Base-by-base conservation (phyloP, 2,113 vertebrate genomes). In the Archilochus colubris region DNA sequence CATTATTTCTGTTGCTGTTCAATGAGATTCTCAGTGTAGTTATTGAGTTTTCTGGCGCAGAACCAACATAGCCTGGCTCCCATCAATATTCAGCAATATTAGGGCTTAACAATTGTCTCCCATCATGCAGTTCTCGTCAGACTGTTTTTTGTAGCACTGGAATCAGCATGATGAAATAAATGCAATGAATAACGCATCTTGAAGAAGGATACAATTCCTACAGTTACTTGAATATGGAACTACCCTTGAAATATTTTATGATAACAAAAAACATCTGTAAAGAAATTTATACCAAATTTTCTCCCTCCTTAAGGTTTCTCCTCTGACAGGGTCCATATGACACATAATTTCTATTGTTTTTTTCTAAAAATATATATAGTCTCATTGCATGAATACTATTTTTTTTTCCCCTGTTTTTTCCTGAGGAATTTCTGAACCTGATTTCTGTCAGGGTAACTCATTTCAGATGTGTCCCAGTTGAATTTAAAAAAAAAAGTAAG, bases 381-480 rank as follows among this genome's bases (percentile, higher is more conserved):
- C 61, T 88, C 5, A 58, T 54, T 95, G 88, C 86, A 89, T 79
- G 23, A 85, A 76, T 83, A 72, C 50, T 62, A 58, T 61, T 72
- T 46, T 33, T 33, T 33, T 79, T 23, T 30, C 3, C 30, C 46
- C 54, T 5, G 2, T 44, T 69, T 95, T 93, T 89, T 94, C 57
- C 43, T 91, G 22, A 89, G 91, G 68, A 85, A 66, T 78, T 91
- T 95, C 81, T 93, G 73, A 94, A 82, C 44, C 51, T 43, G 36
- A 64, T 59, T 85, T 81, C 24, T 89, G 43, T 95, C 48, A 93
- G 51, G 38, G 38, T 68, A 67, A 57, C 54, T 91, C 6, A 31
- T 87, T 95, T 97, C 59, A 94, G 84, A 93, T 69, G 92, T 63
- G 89, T 69, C 77, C 75, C 63, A 93, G 25, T 28, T 69, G 24